Percentiles rank a stretch among this genome's conserved stretches.
Evolutionary conservation across 2,888 invertebrate genomes (phyloP).

Genomic region (Dynastes maya): DNA sequence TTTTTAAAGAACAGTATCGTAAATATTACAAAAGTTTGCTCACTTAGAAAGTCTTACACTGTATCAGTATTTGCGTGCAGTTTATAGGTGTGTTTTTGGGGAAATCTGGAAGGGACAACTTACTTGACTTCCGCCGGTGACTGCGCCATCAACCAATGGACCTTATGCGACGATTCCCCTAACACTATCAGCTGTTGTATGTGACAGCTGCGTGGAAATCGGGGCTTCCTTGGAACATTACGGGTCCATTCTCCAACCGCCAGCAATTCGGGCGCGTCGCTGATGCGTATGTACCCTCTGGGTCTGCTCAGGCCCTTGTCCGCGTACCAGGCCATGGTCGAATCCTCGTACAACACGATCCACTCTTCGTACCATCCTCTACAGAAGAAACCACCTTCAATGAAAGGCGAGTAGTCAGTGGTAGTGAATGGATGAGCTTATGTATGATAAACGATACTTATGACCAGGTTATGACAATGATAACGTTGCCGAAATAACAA

Average conservation of each 20-base stretch:
- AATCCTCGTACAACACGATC: slow-evolving; percentile 88
- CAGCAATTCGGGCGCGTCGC: slow-evolving; percentile 86
- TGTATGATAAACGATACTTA: neutral
- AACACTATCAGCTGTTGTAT: slow-evolving; percentile 85
- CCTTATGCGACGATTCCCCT: slow-evolving; percentile 78
- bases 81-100: no score
- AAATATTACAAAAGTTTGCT: no score
- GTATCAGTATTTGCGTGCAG: no score
- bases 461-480: no score
- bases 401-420: slow-evolving; percentile 46
- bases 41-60: no score
- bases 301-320: slow-evolving; percentile 73
- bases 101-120: slow-evolving; percentile 62
- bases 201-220: slow-evolving; percentile 79
- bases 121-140: slow-evolving; percentile 86
- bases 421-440: slow-evolving; percentile 27
- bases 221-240: slow-evolving; percentile 82
- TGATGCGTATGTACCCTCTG: slow-evolving; percentile 75
- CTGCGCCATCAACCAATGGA: slow-evolving; percentile 87
- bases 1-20: no score
- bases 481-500: no score
- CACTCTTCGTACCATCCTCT: slow-evolving; percentile 89
- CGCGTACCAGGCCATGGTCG: slow-evolving; percentile 91
- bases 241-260: slow-evolving; percentile 87
- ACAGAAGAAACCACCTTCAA: slow-evolving; percentile 85